These are phyloP conservation scores for Nothocercus nigrocapillus DNA, from an alignment of 2,113 vertebrate species.

Conservation along the genomic window DNA sequence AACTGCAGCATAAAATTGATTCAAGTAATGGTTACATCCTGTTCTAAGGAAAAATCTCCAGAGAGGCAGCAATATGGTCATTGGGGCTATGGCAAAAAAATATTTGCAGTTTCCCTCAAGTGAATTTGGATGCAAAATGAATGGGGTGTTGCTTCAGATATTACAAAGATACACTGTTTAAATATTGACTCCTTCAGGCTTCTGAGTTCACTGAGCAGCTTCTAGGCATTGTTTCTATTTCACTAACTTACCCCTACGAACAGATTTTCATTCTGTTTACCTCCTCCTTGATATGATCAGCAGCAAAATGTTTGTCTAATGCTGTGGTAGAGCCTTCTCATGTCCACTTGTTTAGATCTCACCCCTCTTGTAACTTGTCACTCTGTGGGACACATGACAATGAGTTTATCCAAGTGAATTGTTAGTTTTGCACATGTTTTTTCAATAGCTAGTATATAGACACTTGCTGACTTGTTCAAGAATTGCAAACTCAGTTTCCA, in stretches of 20 bases:
- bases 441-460: not conserved
- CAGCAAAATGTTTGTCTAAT: not conserved
- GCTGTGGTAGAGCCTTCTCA: not conserved
- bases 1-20: not conserved
- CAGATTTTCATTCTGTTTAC: not conserved
- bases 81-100: not conserved
- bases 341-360: not conserved
- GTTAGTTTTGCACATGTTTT: not conserved
- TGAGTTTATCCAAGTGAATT: not conserved
- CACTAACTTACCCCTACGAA: not conserved
- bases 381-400: not conserved
- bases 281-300: not conserved
- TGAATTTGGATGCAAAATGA: not conserved
- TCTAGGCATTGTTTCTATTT: not conserved
- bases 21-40: not conserved
- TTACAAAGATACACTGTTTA: not conserved
- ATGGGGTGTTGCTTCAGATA: not conserved
- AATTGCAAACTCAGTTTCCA: not conserved
- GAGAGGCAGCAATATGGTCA: not conserved
- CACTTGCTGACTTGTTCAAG: not conserved
- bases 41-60: not conserved
- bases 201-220: not conserved
- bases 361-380: not conserved
- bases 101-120: not conserved
- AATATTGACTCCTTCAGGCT: not conserved